A percentile compares a stretch with the other conserved stretches of the same genome.
Conservation (phyloP, 2,888 invertebrate species). For the Tineola bisselliella region DNA sequence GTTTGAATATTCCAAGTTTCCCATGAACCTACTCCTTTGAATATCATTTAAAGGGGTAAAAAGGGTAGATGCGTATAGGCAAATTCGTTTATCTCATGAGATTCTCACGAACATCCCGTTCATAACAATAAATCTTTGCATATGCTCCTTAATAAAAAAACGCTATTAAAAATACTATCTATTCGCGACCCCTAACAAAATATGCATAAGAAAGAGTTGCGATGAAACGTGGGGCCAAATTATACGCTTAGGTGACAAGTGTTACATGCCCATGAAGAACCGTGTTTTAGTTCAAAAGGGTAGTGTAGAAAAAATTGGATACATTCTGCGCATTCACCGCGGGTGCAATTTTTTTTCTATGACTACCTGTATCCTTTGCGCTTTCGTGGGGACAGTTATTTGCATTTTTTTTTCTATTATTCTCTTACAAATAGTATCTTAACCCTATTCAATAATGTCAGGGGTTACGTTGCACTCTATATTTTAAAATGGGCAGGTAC, state of each 20-base stretch:
- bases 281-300: constrained; percentile 21
- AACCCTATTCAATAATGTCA: constrained; percentile 66
- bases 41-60: constrained; percentile 50
- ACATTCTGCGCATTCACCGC: constrained; percentile 35
- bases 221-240: constrained; percentile 52
- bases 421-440: constrained; percentile 65
- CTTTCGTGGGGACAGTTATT: constrained; percentile 64
- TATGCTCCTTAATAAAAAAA: constrained; percentile 55
- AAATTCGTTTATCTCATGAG: constrained; percentile 64
- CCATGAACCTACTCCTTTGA: constrained; percentile 44
- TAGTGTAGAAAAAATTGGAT: constrained; percentile 29
- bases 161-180: constrained; percentile 63
- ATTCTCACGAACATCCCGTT: constrained; percentile 64
- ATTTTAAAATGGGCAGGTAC: constrained; percentile 69
- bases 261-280: constrained; percentile 38
- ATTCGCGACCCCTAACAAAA: constrained; percentile 46
- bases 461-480: constrained; percentile 70
- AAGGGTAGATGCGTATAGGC: constrained; percentile 59
- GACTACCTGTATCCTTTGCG: constrained; percentile 47
- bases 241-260: constrained; percentile 64
- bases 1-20: constrained; percentile 65
- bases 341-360: constrained; percentile 43
- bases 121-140: constrained; percentile 64
- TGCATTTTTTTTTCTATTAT: constrained; percentile 63
- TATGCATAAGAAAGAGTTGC: constrained; percentile 53